Percentiles rank a stretch among this genome's conserved stretches.
These are phyloP conservation scores for Bursaphelenchus okinawaensis DNA, from an alignment of 2,888 invertebrate species.

Conservation along the genomic window DNA sequence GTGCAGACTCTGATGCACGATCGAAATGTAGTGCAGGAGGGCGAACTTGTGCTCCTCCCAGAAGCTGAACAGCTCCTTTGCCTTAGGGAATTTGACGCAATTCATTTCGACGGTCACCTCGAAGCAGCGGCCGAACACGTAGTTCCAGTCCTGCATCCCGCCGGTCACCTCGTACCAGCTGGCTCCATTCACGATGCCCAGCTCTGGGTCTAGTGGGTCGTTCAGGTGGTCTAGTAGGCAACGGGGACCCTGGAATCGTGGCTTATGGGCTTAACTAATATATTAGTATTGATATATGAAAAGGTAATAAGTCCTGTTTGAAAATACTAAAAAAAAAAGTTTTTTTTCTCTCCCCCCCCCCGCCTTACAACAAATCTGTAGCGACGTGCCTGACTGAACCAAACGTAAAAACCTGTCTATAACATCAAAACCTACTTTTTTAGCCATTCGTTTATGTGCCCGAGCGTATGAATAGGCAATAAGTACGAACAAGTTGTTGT, in stretches of 20 bases:
- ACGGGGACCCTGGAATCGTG: slow-evolving; percentile 37
- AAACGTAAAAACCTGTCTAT: too few species aligned
- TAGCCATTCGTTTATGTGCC: slow-evolving; percentile 46
- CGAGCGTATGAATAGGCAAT: slow-evolving; percentile 51
- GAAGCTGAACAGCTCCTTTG: slow-evolving; percentile 69
- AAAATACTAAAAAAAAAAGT: background rate
- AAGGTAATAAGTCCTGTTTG: too few species aligned
- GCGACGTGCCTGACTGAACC: too few species aligned
- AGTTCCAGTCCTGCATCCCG: slow-evolving; percentile 99
- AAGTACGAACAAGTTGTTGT: slow-evolving; percentile 48
- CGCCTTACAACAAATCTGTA: too few species aligned
- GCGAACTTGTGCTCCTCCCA: slow-evolving; percentile 86
- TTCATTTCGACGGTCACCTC: slow-evolving; percentile 90
- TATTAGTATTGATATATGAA: too few species aligned
- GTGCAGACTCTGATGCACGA: slow-evolving; percentile 66
- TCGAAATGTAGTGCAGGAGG: slow-evolving; percentile 76
- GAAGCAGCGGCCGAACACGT: slow-evolving; percentile 80
- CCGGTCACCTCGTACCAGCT: slow-evolving; percentile 72
- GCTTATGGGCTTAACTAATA: background rate
- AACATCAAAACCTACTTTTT: slow-evolving; percentile 24
- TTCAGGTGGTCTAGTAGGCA: slow-evolving; percentile 42
- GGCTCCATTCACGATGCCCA: slow-evolving; percentile 90
- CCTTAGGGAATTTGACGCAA: slow-evolving; percentile 81
- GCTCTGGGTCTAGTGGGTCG: slow-evolving; percentile 67
- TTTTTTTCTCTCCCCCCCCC: too few species aligned